These are phyloP conservation scores for Oryzaephilus surinamensis DNA, from an alignment of 1,140 invertebrate species.

Conservation along the genomic window DNA sequence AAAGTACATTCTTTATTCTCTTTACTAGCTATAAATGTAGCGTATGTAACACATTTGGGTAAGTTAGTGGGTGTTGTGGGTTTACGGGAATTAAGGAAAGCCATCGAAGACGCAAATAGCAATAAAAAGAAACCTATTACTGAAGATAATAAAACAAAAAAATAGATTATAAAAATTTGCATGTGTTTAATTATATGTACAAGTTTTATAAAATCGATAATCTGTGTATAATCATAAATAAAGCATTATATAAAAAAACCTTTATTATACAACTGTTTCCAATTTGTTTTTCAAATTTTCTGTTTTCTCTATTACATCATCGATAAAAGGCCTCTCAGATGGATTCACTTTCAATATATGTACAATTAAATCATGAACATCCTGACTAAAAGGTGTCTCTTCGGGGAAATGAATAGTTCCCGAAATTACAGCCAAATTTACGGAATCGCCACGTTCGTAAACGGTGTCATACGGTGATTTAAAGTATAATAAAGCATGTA, in stretches of 20 bases:
- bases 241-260: conserved; percentile 9
- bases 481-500: conserved; percentile 78
- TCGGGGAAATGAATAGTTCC: conserved; percentile 65
- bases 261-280: conserved; percentile 20
- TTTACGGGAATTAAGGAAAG: conserved; percentile 83
- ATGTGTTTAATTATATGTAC: no score
- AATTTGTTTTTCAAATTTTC: conserved; percentile 27
- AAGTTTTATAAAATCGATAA: no score
- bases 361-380: conserved; percentile 58
- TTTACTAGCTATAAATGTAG: conserved; percentile 89
- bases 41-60: conserved; percentile 94
- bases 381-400: conserved; percentile 54
- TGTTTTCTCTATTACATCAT: conserved; percentile 52
- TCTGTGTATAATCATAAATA: no score
- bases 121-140: conserved; percentile 20
- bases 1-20: conserved; percentile 94
- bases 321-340: conserved; percentile 64
- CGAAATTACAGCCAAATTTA: conserved; percentile 74
- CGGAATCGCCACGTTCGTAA: conserved; percentile 77
- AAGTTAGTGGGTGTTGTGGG: conserved; percentile 90
- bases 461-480: conserved; percentile 78
- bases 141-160: no score
- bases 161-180: no score
- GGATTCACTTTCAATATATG: conserved; percentile 65
- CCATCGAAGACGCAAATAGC: conserved; percentile 73